Conservation (phyloP, 2,113 vertebrate species). For the Condylura cristata region DNA sequence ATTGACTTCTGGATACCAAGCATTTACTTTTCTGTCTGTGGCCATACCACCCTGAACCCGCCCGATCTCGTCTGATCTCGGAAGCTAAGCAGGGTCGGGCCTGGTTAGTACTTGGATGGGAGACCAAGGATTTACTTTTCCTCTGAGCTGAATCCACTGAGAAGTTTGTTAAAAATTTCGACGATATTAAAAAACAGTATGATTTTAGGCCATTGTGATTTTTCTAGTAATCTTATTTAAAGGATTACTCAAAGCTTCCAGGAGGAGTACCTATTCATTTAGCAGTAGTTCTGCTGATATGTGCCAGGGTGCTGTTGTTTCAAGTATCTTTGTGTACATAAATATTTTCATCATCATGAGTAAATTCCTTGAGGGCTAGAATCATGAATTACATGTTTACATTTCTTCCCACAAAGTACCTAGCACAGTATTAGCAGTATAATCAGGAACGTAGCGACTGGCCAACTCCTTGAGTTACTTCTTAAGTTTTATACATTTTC, state of each 20-base stretch:
- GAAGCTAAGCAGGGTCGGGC: too few relatives aligned
- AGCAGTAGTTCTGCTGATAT: background rate
- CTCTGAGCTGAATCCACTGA: background rate
- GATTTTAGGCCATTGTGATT: background rate
- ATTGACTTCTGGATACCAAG: background rate
- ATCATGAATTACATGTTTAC: background rate
- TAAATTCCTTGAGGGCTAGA: background rate
- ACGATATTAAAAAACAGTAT: background rate
- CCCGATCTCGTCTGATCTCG: too few relatives aligned
- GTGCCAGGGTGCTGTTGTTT: background rate
- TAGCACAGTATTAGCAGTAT: background rate
- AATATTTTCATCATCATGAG: background rate
- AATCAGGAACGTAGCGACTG: background rate
- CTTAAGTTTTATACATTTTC: background rate
- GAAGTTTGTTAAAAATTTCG: background rate
- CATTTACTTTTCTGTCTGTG: background rate
- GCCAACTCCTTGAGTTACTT: background rate
- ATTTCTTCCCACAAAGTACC: background rate
- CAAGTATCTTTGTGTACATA: background rate
- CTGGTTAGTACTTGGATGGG: too few relatives aligned
- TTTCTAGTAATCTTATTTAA: conserved; percentile 21
- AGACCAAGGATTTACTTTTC: background rate
- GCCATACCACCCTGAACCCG: too few relatives aligned
- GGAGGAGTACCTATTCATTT: background rate
- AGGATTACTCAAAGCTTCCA: background rate